phyloP scores from a whole-genome alignment of 2,888 invertebrate genomes.

The Coleophora flavipennella region DNA sequence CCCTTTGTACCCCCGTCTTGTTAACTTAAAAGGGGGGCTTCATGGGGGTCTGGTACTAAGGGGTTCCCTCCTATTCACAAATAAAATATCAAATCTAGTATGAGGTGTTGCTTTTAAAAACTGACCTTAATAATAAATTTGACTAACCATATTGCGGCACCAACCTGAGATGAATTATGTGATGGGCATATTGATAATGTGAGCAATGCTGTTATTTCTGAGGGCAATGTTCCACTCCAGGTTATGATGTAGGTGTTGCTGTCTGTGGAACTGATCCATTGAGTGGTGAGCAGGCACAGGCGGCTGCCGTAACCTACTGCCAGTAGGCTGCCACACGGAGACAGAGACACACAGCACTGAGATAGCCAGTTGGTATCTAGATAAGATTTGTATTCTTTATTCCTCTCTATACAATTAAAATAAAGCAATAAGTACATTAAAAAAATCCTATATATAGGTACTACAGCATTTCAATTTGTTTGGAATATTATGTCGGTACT shows the following conservation, averaged over 20 bases:
- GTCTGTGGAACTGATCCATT: constrained; percentile 60
- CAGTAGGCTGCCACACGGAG: constrained; percentile 56
- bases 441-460: neutral
- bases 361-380: constrained; percentile 58
- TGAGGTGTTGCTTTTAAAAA: too few relatives aligned
- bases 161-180: constrained; percentile 62
- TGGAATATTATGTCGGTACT: too few relatives aligned
- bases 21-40: too few relatives aligned
- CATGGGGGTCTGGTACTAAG: too few relatives aligned
- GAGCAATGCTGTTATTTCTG: constrained; percentile 46
- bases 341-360: constrained; percentile 54
- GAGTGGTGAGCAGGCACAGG: constrained; percentile 52
- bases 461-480: neutral
- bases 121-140: too few relatives aligned
- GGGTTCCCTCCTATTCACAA: too few relatives aligned
- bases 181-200: constrained; percentile 57
- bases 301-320: constrained; percentile 52
- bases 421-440: neutral
- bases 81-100: too few relatives aligned
- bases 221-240: constrained; percentile 61
- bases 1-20: too few relatives aligned
- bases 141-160: too few relatives aligned
- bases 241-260: constrained; percentile 57
- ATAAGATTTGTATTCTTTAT: constrained; percentile 15
- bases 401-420: neutral